Percentiles rank a stretch among this genome's conserved stretches.
These are phyloP conservation scores for Nomada ferruginata DNA, from an alignment of 2,888 invertebrate genomes.

Conservation along the genomic window DNA sequence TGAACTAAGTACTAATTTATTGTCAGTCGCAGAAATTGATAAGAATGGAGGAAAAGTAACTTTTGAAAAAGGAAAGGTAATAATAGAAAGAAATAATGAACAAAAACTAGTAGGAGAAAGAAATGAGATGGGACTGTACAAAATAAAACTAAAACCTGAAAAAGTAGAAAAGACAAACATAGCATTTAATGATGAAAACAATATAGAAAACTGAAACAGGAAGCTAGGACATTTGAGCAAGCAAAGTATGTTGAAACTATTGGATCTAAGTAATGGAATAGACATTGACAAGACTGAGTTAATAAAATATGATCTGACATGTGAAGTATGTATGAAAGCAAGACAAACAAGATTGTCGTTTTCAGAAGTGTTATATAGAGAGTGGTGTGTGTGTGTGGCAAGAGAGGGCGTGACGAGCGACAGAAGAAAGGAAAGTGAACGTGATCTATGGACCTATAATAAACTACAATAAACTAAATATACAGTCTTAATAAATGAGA, in stretches of 20 bases:
- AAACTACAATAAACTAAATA: too few species aligned
- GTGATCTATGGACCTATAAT: too few species aligned
- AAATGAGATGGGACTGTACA: neutral
- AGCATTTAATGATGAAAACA: too few species aligned
- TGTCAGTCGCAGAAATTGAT: neutral
- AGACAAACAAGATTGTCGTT: slow-evolving; percentile 42
- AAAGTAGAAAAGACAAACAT: neutral
- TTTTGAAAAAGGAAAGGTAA: slow-evolving; percentile 19
- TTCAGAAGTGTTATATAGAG: too few species aligned
- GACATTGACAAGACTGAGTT: too few species aligned
- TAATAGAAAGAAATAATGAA: slow-evolving; percentile 12
- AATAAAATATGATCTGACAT: neutral
- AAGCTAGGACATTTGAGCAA: neutral
- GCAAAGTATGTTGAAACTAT: neutral
- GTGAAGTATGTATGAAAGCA: slow-evolving; percentile 43
- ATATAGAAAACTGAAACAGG: neutral
- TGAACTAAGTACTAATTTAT: neutral
- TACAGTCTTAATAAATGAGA: too few species aligned
- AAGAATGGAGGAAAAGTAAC: neutral
- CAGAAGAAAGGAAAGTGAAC: too few species aligned
- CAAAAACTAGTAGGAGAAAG: neutral
- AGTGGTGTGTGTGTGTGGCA: too few species aligned
- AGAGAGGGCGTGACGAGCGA: too few species aligned
- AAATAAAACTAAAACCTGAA: neutral
- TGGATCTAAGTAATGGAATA: neutral